A percentile compares a stretch with the other conserved stretches of the same genome.
Conservation (phyloP, 2,797 vertebrate species). For the Rhinophrynus dorsalis region DNA sequence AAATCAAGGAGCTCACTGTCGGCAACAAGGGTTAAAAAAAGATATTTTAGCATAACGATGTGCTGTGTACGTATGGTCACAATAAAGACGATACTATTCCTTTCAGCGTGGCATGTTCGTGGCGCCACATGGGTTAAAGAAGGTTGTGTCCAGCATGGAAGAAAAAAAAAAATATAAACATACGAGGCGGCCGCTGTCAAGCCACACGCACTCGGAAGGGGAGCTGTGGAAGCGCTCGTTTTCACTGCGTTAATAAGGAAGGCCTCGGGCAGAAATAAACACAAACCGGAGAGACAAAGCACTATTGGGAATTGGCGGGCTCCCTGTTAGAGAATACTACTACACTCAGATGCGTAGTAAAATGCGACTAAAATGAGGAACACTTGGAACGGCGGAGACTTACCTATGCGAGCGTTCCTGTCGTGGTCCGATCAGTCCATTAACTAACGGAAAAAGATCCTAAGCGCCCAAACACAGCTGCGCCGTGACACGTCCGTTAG, state of each 20-base stretch:
- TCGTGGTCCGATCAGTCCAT: not conserved
- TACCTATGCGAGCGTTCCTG: constrained; percentile 5
- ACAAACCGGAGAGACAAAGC: not conserved
- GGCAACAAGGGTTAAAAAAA: too few species aligned
- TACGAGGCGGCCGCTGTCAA: not conserved
- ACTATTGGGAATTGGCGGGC: constrained; percentile 14
- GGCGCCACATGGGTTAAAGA: not conserved
- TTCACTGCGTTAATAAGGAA: too few species aligned
- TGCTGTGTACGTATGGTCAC: too few species aligned
- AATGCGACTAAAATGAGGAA: not conserved
- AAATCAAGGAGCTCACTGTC: too few species aligned
- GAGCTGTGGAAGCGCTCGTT: too few species aligned
- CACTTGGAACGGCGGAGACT: not conserved
- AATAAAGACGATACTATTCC: too few species aligned
- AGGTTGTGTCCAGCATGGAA: not conserved
- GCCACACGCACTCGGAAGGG: not conserved
- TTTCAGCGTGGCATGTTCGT: too few species aligned
- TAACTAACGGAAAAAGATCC: not conserved
- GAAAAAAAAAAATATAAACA: not conserved
- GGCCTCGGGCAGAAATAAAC: too few species aligned
- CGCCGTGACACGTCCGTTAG: constrained; percentile 20
- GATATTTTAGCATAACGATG: too few species aligned
- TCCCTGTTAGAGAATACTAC: not conserved
- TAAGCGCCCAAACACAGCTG: not conserved
- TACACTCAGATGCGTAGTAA: too few species aligned